Evolutionary conservation across 2,888 invertebrate genomes (phyloP), one percentile per base, ranked within the genome.

Genomic region (Aplocera efformata): DNA sequence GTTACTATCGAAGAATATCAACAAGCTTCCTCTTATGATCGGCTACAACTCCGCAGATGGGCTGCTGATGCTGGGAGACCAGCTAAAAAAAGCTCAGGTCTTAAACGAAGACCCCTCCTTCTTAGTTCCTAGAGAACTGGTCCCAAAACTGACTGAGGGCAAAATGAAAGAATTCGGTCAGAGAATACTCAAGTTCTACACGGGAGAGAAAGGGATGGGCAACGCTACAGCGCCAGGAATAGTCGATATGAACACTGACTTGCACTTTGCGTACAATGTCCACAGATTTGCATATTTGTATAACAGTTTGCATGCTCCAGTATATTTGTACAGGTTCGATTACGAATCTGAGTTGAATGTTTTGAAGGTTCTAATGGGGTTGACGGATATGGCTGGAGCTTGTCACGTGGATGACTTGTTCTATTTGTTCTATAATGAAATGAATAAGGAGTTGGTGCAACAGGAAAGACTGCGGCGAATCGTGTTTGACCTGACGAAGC

Each of bases 321-420:
- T 67, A 0, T 81, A 68, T 29, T 56, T 80, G 58, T 82, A 78
- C 22, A 65, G 60, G 36, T 80, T 83, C 38, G 66, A 74, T 26
- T 74, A 64, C 27, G 64, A 62, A 1, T 76, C 74, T 0, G 67
- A 77, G n/a, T 60, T 81, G 32, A 83, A 81, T 48, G 25, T 77
- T 10, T 24, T 76, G 1, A 81, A 79, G 46, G 48, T 36, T 6
- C 6, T 58, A 2, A 27, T 60, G 1, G 67, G 63, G 3, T 7
- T 56, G 1, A 26, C 45, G 0, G 33, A 67, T 1, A 44, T 72
- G 29, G 54, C 65, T 58, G 90, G 89, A 0, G 82, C 77, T 0
- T 72, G 75, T 13, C 90, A 90, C 25, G 83, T 78, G 0, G 90
- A 90, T 39, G 90, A 90, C 1, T 10, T 89, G n/a, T 78, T 76